Evolutionary conservation across 2,797 vertebrate genomes (phyloP).

Genomic region (Rachycentron canadum): DNA sequence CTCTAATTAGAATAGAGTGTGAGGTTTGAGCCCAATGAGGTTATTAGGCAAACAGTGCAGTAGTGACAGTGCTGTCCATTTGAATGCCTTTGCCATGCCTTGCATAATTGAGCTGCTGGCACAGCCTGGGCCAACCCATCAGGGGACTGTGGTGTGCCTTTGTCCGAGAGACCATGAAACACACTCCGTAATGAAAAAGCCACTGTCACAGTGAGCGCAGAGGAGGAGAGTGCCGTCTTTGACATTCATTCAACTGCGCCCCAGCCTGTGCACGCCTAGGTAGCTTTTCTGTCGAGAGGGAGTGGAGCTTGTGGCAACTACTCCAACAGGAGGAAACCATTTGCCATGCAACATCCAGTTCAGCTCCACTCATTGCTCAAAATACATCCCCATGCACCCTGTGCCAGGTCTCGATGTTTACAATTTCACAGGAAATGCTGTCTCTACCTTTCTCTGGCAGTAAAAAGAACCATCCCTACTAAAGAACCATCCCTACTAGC

Average conservation of each 20-base stretch:
- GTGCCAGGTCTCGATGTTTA: conserved; percentile 30
- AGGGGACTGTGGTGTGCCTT: conserved; percentile 66
- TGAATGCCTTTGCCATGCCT: conserved; percentile 51
- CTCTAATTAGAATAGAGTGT: conserved; percentile 60
- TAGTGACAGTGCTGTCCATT: conserved; percentile 53
- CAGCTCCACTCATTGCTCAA: conserved; percentile 55
- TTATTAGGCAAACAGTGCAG: conserved; percentile 61
- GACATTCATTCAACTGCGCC: conserved; percentile 47
- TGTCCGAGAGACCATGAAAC: conserved; percentile 70
- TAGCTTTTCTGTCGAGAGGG: conserved; percentile 32
- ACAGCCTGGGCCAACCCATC: conserved; percentile 64
- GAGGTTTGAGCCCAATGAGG: conserved; percentile 47
- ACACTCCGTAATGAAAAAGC: conserved; percentile 66
- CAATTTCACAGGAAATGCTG: conserved; percentile 29
- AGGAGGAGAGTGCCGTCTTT: conserved; percentile 56
- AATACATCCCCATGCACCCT: conserved; percentile 35
- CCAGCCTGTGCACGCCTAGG: conserved; percentile 28
- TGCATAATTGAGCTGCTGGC: conserved; percentile 74
- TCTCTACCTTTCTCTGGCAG: too few species aligned
- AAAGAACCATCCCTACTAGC: conserved; percentile 26
- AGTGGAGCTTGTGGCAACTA: conserved; percentile 31
- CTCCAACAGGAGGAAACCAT: conserved; percentile 55
- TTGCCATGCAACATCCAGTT: conserved; percentile 61
- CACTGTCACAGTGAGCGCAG: conserved; percentile 53
- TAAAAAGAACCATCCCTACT: conserved; percentile 40